A percentile compares a stretch with the other conserved stretches of the same genome.
These are phyloP conservation scores for Psix sp. DNA, from an alignment of 1,140 invertebrate genomes.

Conservation along the genomic window DNA sequence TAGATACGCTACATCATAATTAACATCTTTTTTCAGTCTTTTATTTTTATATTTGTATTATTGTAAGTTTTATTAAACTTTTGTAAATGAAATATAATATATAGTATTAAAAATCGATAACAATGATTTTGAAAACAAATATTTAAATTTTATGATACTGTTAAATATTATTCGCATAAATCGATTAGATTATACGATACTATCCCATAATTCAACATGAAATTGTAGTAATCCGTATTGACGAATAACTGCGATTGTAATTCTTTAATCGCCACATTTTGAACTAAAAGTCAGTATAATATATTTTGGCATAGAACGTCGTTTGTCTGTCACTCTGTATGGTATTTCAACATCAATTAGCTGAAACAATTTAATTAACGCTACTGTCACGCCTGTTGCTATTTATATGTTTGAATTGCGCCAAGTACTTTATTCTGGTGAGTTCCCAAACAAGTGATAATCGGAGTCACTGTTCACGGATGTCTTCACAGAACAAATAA, in stretches of 20 bases:
- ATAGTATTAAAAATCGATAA: too few species aligned
- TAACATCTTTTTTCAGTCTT: too few species aligned
- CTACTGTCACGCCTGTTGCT: constrained; percentile 31
- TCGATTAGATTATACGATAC: too few species aligned
- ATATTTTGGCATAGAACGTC: constrained; percentile 34
- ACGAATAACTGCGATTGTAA: constrained; percentile 36
- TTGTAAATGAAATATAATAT: too few species aligned
- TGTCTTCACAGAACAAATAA: constrained; percentile 49
- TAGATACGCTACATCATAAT: too few species aligned
- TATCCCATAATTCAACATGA: too few species aligned
- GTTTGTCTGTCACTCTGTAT: constrained; percentile 46
- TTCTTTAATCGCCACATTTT: constrained; percentile 28
- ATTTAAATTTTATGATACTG: too few species aligned
- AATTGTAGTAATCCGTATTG: constrained; percentile 38
- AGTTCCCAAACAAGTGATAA: constrained; percentile 52
- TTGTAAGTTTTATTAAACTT: too few species aligned
- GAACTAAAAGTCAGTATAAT: constrained; percentile 45
- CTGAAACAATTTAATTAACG: constrained; percentile 49
- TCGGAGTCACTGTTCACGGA: constrained; percentile 30
- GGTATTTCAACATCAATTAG: constrained; percentile 50
- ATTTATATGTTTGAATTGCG: constrained; percentile 50
- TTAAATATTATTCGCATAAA: too few species aligned
- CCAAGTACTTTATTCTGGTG: constrained; percentile 48
- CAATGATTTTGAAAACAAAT: too few species aligned
- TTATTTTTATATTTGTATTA: too few species aligned